Evolutionary conservation across 2,888 invertebrate genomes (phyloP).

Genomic region (Halocaridina rubra): DNA sequence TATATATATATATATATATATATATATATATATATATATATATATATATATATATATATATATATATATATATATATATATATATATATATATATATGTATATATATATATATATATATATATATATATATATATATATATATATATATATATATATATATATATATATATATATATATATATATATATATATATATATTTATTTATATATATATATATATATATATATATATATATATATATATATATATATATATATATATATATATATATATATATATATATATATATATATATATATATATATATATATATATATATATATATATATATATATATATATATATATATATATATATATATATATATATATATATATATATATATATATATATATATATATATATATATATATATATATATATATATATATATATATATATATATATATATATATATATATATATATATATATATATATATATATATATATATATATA

Average conservation of each 20-base stretch:
- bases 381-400: neutral
- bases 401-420: neutral
- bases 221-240: neutral
- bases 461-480: neutral
- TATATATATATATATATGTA: neutral
- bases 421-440: neutral
- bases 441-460: neutral
- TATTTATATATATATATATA: neutral
- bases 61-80: neutral
- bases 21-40: neutral
- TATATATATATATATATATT: neutral
- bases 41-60: neutral
- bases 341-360: neutral
- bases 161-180: neutral
- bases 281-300: neutral
- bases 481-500: neutral
- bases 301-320: neutral
- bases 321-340: neutral
- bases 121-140: neutral
- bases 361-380: neutral
- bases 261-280: neutral
- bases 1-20: neutral
- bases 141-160: neutral
- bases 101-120: neutral
- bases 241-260: neutral